phyloP scores from a whole-genome alignment of 2,888 invertebrate species.

The Lissocephala sabroskyi region DNA sequence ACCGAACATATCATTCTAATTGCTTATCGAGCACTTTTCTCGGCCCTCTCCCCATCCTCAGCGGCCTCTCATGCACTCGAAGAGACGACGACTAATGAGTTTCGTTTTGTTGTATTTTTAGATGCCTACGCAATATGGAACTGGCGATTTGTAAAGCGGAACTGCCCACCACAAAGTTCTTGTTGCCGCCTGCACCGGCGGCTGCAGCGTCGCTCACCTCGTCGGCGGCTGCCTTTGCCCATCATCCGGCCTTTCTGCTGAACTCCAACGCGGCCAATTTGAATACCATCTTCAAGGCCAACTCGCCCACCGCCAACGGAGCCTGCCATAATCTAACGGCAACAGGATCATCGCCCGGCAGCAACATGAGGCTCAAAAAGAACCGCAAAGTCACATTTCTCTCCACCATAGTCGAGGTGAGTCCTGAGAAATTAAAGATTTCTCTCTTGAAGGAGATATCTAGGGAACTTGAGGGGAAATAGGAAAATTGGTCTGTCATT shows the following conservation, averaged over 20 bases:
- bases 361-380: slow-evolving; percentile 71
- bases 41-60: neutral
- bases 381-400: slow-evolving; percentile 72
- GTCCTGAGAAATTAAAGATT: slow-evolving; percentile 20
- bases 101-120: slow-evolving; percentile 19
- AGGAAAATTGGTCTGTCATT: too few species aligned
- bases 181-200: slow-evolving; percentile 59
- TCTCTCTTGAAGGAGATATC: too few species aligned
- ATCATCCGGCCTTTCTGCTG: slow-evolving; percentile 45
- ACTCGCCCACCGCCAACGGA: slow-evolving; percentile 16
- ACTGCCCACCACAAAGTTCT: slow-evolving; percentile 67
- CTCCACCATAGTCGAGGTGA: slow-evolving; percentile 71
- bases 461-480: too few species aligned
- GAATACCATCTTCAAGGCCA: slow-evolving; percentile 52
- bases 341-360: slow-evolving; percentile 23
- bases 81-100: slow-evolving; percentile 9
- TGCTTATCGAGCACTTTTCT: neutral
- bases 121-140: slow-evolving; percentile 69
- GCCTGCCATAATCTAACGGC: slow-evolving; percentile 18
- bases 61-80: too few species aligned
- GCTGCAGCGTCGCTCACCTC: slow-evolving; percentile 33
- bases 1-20: neutral
- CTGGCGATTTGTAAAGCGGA: slow-evolving; percentile 69
- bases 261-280: slow-evolving; percentile 60
- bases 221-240: slow-evolving; percentile 38